Evolutionary conservation across 2,797 vertebrate species (phyloP).

Genomic region (Chloroceryle amazona): DNA sequence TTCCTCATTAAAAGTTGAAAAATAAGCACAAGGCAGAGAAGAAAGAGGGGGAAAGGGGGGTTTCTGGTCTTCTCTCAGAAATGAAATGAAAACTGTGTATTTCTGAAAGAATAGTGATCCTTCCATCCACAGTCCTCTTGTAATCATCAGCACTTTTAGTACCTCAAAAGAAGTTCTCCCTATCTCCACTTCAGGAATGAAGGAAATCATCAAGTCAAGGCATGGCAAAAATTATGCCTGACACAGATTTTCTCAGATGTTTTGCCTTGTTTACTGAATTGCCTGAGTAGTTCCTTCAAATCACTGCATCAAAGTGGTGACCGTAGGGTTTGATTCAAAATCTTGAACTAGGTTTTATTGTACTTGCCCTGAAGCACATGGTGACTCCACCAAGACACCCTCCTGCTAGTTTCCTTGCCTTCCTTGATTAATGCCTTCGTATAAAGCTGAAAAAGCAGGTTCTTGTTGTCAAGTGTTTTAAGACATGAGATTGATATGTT

Average conservation of each 20-base stretch:
- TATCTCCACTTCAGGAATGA: background rate
- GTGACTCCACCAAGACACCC: background rate
- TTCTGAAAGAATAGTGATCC: background rate
- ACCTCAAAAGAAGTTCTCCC: background rate
- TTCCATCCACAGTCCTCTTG: background rate
- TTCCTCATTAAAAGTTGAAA: background rate
- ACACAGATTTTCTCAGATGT: background rate
- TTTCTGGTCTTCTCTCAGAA: background rate
- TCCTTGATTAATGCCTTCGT: background rate
- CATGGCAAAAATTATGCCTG: background rate
- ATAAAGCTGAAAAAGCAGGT: background rate
- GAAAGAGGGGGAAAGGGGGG: background rate
- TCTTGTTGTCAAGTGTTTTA: background rate
- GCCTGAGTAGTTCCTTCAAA: background rate
- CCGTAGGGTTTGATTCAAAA: accelerated
- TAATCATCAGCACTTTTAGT: background rate
- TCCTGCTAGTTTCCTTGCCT: background rate
- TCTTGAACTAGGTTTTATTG: background rate
- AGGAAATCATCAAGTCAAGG: background rate
- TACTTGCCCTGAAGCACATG: background rate
- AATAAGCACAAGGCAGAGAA: background rate
- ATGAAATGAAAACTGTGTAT: background rate
- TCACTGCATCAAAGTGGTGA: background rate
- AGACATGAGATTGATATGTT: background rate
- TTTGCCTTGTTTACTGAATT: background rate